Evolutionary conservation across 2,888 invertebrate genomes (phyloP).

Genomic region (Epirrhoe tristata): DNA sequence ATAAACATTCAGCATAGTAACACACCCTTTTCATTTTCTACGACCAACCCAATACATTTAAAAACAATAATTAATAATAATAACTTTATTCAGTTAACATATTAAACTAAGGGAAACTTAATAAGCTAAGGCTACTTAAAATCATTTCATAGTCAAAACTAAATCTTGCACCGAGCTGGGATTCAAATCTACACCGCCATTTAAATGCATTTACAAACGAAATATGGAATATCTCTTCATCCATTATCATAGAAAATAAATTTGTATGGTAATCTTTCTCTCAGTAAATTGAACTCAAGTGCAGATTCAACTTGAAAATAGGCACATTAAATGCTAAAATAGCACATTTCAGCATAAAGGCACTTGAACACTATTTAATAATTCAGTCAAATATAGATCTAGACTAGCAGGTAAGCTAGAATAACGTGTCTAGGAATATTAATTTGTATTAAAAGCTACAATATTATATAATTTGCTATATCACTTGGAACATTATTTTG

Average conservation of each 20-base stretch:
- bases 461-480: not conserved
- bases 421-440: not conserved
- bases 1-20: conserved; percentile 84
- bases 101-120: conserved; percentile 45
- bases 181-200: conserved; percentile 7
- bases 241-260: not conserved
- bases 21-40: conserved; percentile 33
- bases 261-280: too few species aligned
- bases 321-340: not conserved
- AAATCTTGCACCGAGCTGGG: conserved; percentile 15
- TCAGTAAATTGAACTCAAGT: not conserved
- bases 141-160: conserved; percentile 33
- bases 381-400: conserved; percentile 22
- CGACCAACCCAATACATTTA: not conserved
- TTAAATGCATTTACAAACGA: not conserved
- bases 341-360: conserved; percentile 16
- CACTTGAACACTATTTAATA: conserved; percentile 21
- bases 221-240: not conserved
- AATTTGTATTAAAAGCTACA: not conserved
- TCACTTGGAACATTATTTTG: not conserved
- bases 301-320: not conserved
- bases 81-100: conserved; percentile 41
- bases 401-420: not conserved
- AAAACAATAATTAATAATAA: conserved; percentile 12
- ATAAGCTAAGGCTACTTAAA: conserved; percentile 39